These are phyloP conservation scores for Corythaeola cristata DNA, from an alignment of 2,113 vertebrate species.

Conservation along the genomic window DNA sequence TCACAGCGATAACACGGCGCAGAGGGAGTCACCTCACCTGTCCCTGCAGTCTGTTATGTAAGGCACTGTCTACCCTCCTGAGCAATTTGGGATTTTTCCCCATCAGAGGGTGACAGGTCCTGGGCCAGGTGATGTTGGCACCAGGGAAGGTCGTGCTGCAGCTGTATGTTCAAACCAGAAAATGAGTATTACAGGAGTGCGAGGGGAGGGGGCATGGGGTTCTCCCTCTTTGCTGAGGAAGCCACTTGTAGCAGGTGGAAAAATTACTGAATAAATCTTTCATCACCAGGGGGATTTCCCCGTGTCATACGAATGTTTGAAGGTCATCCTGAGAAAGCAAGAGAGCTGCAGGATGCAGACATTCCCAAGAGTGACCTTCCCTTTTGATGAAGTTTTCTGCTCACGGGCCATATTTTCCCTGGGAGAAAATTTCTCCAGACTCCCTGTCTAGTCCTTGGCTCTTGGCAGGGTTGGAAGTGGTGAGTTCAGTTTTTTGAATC, in stretches of 20 bases:
- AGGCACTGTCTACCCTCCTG: background rate
- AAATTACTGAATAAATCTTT: background rate
- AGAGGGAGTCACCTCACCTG: background rate
- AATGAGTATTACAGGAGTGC: accelerated
- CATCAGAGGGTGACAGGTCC: background rate
- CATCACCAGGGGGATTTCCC: background rate
- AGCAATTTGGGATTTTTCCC: background rate
- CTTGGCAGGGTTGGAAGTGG: background rate
- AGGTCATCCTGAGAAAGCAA: background rate
- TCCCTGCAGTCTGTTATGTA: background rate
- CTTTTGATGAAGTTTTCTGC: background rate
- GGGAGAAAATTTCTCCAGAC: background rate
- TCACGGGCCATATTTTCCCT: background rate
- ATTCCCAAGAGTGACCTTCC: background rate
- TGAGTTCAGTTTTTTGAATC: background rate
- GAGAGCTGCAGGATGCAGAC: background rate
- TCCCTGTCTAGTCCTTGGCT: background rate
- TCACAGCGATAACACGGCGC: background rate
- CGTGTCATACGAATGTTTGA: accelerated
- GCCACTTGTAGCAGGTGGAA: background rate
- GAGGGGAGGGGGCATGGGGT: accelerated
- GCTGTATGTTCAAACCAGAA: background rate
- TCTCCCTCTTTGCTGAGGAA: background rate
- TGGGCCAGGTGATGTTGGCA: background rate
- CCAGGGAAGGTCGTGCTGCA: background rate